These are phyloP conservation scores for Sthenelais limicola DNA, from an alignment of 2,888 invertebrate species.

Conservation along the genomic window DNA sequence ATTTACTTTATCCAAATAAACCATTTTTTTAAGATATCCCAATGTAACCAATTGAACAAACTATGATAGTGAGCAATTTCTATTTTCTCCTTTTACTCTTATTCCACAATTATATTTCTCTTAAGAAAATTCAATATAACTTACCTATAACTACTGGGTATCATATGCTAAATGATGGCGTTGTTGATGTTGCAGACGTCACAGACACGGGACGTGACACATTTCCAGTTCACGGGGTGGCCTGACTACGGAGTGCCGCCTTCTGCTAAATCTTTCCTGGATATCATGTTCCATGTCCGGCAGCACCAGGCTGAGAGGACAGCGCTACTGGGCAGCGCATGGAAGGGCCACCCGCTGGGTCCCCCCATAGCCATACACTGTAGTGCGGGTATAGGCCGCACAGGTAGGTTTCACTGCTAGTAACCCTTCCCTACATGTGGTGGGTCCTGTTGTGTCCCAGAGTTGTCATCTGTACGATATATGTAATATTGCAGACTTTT, in stretches of 20 bases:
- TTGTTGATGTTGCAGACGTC: constrained; percentile 71
- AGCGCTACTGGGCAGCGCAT: constrained; percentile 84
- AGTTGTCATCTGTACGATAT: no score
- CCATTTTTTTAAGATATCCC: not conserved
- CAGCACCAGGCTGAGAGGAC: constrained; percentile 81
- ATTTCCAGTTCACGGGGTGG: constrained; percentile 95
- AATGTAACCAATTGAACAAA: not conserved
- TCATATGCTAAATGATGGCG: no score
- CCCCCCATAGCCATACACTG: constrained; percentile 78
- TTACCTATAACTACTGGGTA: not conserved
- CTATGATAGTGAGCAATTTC: not conserved
- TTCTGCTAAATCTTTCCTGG: constrained; percentile 89
- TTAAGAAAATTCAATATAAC: not conserved
- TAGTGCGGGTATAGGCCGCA: constrained; percentile 74
- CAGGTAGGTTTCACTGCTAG: constrained; percentile 86
- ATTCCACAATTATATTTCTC: not conserved
- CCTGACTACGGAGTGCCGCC: constrained; percentile 96
- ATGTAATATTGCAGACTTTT: no score
- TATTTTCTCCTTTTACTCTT: not conserved
- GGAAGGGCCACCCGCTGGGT: constrained; percentile 93
- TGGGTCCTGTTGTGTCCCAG: no score
- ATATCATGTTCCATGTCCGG: constrained; percentile 88
- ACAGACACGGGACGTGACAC: constrained; percentile 80
- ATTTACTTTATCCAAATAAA: no score
- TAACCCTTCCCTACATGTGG: not conserved